Evolutionary conservation across 2,113 vertebrate species (phyloP), one percentile per base, ranked within the genome.

Genomic region (Neodon shergylaensis): DNA sequence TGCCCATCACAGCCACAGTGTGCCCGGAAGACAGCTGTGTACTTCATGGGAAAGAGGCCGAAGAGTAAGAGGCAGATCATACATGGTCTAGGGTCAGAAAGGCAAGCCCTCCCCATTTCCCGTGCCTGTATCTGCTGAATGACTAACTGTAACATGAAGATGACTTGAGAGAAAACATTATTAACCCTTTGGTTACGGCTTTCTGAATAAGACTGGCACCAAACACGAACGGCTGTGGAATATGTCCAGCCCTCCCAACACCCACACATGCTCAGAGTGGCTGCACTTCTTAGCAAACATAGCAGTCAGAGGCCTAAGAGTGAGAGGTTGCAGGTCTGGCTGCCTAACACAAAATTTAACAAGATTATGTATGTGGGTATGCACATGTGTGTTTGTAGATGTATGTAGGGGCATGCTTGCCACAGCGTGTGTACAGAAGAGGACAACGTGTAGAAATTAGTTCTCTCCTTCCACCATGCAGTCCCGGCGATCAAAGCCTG

Each of bases 1-100:
- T 99, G 89, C 99, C 99, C 99, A 99, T 99, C 68, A 99, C 99
- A 2, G 99, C 99, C 70, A 99, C 98, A 0, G 99, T 99, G 77
- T 99, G 99, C 47, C 99, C 99, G 96, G 97, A 98, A 83, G 99
- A 99, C 98, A 99, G 98, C 98, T 99, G 99, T 7, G 98, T 97
- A 52, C 99, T 99, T 92, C 39, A 96, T 1, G n/a, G 65, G 63
- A 58, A 63, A 95, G 88, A 94, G 91, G 93, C 7, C 84, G 73
- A 28, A 72, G 65, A 68, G 86, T 1, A 90, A 68, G 19, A 76
- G 49, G 10, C 0, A 13, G 4, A 8, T 76, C 39, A 93, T 33
- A 17, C 22, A 54, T 12, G 33, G 22, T 1, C 31, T 14, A 26
- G 16, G 14, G 33, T 68, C 16, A 61, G 81, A 66, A 66, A 86